Base-by-base conservation (phyloP, 2,797 vertebrate genomes). In the Dicrostonyx torquatus region DNA sequence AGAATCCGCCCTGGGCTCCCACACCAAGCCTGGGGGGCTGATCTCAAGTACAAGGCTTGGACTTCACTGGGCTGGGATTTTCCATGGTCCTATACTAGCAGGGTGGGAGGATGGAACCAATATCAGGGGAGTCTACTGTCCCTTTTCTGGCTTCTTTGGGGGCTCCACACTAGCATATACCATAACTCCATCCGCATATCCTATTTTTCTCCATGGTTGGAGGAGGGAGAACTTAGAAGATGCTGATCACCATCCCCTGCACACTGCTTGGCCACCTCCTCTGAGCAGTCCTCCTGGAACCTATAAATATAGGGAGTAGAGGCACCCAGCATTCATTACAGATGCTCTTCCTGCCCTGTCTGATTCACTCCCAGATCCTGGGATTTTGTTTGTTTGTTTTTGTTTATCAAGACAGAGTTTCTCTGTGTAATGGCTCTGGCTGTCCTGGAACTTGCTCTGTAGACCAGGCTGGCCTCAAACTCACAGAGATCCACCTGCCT, bases 1-100 rank as follows among this genome's bases (percentile, higher is more conserved):
- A 97, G 96, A 97, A 97, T 96, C 80, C 24, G 58, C 83, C 89
- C 89, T 94, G 92, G 87, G 91, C 94, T 97, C 95, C 95, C 96
- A 94, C 94, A 95, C 94, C 93, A 91, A 88, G 96, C 94, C 91
- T 95, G 96, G 96, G 90, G 98, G 97, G 98, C 94, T 97, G 93
- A 96, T 95, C 96, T 97, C 97, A 97, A 97, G 94, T 73, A 96
- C 68, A 97, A 95, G 92, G 80, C 92, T 95, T 96, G 95, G 87
- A 95, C 87, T 70, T 89, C n/a, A 78, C 87, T 55, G 48, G 18
- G 34, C 87, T 70, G 94, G 95, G 96, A 97, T 97, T 97, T 97
- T 98, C 97, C 97, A 97, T 2, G 72, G 78, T 90, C 86, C 55
- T 10, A 18, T 82, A 31, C 82, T 85, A 80, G 58, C 22, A 75